Evolutionary conservation across 2,113 vertebrate species (phyloP).

Genomic region (Chauna torquata): DNA sequence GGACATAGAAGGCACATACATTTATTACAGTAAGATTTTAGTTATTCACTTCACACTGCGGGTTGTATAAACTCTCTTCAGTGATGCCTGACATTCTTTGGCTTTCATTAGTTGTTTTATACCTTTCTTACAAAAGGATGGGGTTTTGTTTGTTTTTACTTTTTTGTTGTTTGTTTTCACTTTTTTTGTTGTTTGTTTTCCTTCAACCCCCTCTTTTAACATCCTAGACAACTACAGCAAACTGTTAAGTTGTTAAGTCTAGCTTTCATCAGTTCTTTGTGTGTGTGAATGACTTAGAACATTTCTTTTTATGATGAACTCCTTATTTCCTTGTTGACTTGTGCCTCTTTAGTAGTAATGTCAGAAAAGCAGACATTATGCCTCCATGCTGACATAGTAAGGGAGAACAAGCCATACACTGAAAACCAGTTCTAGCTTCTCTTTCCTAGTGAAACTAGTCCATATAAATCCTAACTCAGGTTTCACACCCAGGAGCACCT

Average conservation of each 20-base stretch:
- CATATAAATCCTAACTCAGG: neutral
- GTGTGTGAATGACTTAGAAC: neutral
- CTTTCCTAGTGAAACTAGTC: neutral
- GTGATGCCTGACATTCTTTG: neutral
- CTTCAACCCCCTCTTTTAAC: neutral
- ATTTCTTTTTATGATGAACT: neutral
- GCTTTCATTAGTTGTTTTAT: neutral
- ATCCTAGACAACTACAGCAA: neutral
- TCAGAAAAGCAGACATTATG: neutral
- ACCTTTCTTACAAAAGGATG: neutral
- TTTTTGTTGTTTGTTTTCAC: neutral
- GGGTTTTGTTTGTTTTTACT: neutral
- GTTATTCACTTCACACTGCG: neutral
- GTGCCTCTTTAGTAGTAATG: neutral
- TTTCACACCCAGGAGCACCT: neutral
- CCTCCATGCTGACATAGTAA: neutral
- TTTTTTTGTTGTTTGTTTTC: neutral
- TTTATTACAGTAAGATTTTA: neutral
- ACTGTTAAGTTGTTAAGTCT: neutral
- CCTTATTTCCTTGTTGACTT: neutral
- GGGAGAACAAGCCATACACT: neutral
- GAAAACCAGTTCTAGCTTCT: neutral
- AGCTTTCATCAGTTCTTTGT: neutral
- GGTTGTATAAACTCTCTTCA: neutral
- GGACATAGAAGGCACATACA: neutral